These are phyloP conservation scores for Sinonovacula constricta DNA, from an alignment of 1,140 invertebrate species.

Conservation along the genomic window DNA sequence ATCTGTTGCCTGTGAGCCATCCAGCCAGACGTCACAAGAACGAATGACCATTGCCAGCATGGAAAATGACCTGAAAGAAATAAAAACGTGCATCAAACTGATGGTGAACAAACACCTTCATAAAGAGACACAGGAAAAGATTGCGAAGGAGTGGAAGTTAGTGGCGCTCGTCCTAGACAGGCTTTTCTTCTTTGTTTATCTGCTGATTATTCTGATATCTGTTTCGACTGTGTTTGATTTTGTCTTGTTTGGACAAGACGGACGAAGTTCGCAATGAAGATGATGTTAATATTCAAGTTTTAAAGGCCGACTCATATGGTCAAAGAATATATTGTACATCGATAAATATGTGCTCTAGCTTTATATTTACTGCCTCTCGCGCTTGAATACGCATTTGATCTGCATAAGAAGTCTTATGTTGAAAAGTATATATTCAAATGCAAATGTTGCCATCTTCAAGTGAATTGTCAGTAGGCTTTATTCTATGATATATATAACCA, in stretches of 20 bases:
- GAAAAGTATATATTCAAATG: too few relatives aligned
- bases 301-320: too few relatives aligned
- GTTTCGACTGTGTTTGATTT: constrained; percentile 73
- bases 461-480: too few relatives aligned
- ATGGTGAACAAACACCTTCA: constrained; percentile 65
- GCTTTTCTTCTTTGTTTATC: constrained; percentile 76
- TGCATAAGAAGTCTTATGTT: too few relatives aligned
- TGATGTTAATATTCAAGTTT: too few relatives aligned
- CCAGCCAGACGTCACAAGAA: constrained; percentile 18
- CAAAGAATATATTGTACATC: too few relatives aligned
- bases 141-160: constrained; percentile 74
- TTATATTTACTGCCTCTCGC: too few relatives aligned
- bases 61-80: constrained; percentile 74
- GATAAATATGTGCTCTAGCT: too few relatives aligned
- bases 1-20: constrained; percentile 55
- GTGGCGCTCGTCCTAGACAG: constrained; percentile 76
- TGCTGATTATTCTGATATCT: constrained; percentile 73
- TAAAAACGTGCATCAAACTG: constrained; percentile 61
- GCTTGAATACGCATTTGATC: too few relatives aligned
- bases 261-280: constrained; percentile 13
- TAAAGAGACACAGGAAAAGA: constrained; percentile 69
- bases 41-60: constrained; percentile 48
- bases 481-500: too few relatives aligned
- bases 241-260: constrained; percentile 46
- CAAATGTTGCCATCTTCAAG: too few relatives aligned